These are phyloP conservation scores for Drosophila prosaltans DNA, from an alignment of 1,140 invertebrate species.

Conservation along the genomic window DNA sequence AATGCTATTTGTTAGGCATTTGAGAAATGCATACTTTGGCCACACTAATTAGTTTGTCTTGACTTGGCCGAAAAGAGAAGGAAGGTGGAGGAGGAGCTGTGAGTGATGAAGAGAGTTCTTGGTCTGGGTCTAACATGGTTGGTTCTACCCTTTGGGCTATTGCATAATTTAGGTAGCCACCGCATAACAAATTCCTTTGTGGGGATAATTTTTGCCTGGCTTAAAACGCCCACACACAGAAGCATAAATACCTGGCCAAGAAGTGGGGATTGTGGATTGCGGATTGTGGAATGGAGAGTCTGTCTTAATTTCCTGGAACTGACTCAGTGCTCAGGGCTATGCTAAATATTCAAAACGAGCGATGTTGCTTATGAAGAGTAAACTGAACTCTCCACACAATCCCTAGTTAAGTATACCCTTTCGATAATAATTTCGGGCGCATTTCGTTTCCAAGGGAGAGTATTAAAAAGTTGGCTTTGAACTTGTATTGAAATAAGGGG, in stretches of 20 bases:
- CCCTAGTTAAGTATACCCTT: background rate
- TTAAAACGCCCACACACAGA: conserved; percentile 71
- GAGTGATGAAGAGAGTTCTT: conserved; percentile 3
- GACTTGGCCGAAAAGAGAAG: conserved; percentile 6
- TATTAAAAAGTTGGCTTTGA: conserved; percentile 39
- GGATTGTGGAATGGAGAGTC: conserved; percentile 61
- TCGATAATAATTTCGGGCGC: background rate
- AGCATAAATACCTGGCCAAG: conserved; percentile 12
- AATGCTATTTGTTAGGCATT: conserved; percentile 41
- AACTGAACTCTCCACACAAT: background rate
- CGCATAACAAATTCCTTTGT: conserved; percentile 42
- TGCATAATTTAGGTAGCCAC: conserved; percentile 75
- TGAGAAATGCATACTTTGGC: conserved; percentile 44
- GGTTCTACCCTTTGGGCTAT: conserved; percentile 36
- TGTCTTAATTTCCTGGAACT: conserved; percentile 39
- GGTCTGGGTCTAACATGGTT: background rate
- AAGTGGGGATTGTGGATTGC: conserved; percentile 13
- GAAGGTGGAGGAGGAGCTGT: background rate
- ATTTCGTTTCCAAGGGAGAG: conserved; percentile 61
- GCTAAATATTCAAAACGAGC: conserved; percentile 6
- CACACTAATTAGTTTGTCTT: conserved; percentile 77
- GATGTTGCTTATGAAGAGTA: no score
- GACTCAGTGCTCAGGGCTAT: conserved; percentile 15
- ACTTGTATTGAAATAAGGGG: conserved; percentile 17
- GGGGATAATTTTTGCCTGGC: conserved; percentile 40